A percentile compares a stretch with the other conserved stretches of the same genome.
Conservation (phyloP, 2,888 invertebrate species). For the Hirtodrosophila cameraria region DNA sequence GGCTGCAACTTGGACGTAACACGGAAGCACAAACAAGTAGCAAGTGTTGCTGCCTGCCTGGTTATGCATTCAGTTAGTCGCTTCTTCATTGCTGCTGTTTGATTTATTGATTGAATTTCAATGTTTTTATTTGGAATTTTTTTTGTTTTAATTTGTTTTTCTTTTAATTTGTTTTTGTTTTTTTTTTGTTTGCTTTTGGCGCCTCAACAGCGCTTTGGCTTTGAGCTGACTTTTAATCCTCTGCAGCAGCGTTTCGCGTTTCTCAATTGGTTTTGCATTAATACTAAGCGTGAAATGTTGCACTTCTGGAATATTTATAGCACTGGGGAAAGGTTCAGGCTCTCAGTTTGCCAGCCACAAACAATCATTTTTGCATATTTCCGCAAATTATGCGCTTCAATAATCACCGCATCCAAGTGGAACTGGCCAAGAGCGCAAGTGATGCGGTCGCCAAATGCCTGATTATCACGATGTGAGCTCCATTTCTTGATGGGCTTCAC, state of each 20-base stretch:
- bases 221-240: constrained; percentile 32
- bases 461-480: not conserved
- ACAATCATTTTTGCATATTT: constrained; percentile 64
- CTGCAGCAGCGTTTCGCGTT: constrained; percentile 29
- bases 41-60: constrained; percentile 34
- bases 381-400: constrained; percentile 79
- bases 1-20: constrained; percentile 48
- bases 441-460: constrained; percentile 42
- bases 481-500: constrained; percentile 19
- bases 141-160: not conserved
- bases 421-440: constrained; percentile 51
- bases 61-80: constrained; percentile 58
- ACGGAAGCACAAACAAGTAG: constrained; percentile 65
- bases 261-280: constrained; percentile 35
- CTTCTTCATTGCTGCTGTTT: constrained; percentile 60
- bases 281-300: constrained; percentile 79
- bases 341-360: constrained; percentile 3
- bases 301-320: constrained; percentile 80
- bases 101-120: constrained; percentile 35
- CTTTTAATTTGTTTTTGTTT: not conserved
- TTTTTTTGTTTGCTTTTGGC: not conserved
- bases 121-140: constrained; percentile 10
- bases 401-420: constrained; percentile 55
- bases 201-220: constrained; percentile 7
- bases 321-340: constrained; percentile 34